Evolutionary conservation across 2,113 vertebrate species (phyloP), one percentile per base, ranked within the genome.

Genomic region (Danio rerio): DNA sequence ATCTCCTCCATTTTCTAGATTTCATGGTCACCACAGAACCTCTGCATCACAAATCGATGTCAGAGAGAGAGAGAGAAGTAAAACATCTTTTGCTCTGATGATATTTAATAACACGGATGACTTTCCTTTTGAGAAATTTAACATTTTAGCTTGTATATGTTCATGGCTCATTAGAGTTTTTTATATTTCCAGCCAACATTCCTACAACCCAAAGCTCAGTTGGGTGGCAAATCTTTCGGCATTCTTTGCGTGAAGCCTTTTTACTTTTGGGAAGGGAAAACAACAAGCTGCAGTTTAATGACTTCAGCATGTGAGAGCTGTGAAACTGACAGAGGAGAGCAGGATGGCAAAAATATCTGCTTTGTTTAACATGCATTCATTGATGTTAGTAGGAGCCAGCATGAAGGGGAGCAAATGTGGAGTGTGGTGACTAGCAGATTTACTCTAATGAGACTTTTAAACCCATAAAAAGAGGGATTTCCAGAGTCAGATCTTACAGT

Each of bases 291-390:
- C 21, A 65, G 59, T 78, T 52, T 78, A 78, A 78, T 78, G 20
- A 78, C 47, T 78, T 78, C 49, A 66, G n/a, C 76, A 78, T 78
- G 75, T 78, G 76, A 62, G 18, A 62, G 58, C 6, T 78, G 76
- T 78, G 47, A 65, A 78, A 78, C 47, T 40, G 59, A 65, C 20
- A 78, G 13, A 77, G 8, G 20, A 50, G 43, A 63, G n/a, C 76
- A 50, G n/a, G 61, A 65, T 40, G 61, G 61, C 45, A 53, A 78
- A 20, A 65, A 65, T 63, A 42, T 83, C 42, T 78, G 77, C 47
- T 84, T 47, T 61, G 80, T 52, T 58, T 59, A 20, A 47, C 55
- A 20, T 47, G 20, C 16, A 61, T 49, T 77, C 84, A 59, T 15
- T 61, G 0, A 13, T 47, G 43, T 49, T 59, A 21, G 55, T 8